Percentiles rank a stretch among this genome's conserved stretches.
These are phyloP conservation scores for Protodeltote pygarga DNA, from an alignment of 2,888 invertebrate genomes.

Conservation along the genomic window DNA sequence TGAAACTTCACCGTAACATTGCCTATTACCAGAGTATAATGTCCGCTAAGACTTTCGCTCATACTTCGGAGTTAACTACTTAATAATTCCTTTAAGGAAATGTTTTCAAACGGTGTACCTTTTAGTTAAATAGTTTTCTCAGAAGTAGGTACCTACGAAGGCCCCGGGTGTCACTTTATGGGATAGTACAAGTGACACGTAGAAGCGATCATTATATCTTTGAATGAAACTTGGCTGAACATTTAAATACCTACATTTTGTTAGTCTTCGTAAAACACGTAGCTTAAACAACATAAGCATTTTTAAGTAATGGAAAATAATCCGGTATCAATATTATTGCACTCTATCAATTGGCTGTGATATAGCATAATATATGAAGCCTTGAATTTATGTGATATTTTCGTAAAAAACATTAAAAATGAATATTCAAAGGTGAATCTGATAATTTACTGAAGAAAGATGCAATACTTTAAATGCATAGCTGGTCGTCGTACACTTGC, in stretches of 20 bases:
- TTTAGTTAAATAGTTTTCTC: constrained; percentile 74
- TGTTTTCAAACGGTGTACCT: constrained; percentile 72
- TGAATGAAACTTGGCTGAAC: too few relatives aligned
- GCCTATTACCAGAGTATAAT: constrained; percentile 49
- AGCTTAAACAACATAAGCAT: too few relatives aligned
- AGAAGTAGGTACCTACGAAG: constrained; percentile 32
- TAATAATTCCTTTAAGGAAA: constrained; percentile 69
- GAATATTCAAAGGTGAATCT: too few relatives aligned
- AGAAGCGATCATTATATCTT: background rate
- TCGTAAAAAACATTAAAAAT: too few relatives aligned
- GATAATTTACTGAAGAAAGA: background rate
- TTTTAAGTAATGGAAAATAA: too few relatives aligned
- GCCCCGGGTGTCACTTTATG: constrained; percentile 46
- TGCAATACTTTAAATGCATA: background rate
- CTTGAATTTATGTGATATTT: too few relatives aligned
- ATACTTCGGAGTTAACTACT: constrained; percentile 59
- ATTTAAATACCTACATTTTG: too few relatives aligned
- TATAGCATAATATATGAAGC: too few relatives aligned
- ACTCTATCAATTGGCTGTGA: too few relatives aligned
- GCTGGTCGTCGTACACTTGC: constrained; percentile 19
- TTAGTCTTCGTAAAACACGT: too few relatives aligned
- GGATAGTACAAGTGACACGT: constrained; percentile 19
- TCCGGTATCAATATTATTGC: too few relatives aligned
- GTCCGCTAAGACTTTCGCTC: constrained; percentile 52
- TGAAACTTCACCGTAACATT: constrained; percentile 39